Evolutionary conservation across 2,888 invertebrate species (phyloP), one percentile per base, ranked within the genome.

Genomic region (Drosophila seclusa): DNA sequence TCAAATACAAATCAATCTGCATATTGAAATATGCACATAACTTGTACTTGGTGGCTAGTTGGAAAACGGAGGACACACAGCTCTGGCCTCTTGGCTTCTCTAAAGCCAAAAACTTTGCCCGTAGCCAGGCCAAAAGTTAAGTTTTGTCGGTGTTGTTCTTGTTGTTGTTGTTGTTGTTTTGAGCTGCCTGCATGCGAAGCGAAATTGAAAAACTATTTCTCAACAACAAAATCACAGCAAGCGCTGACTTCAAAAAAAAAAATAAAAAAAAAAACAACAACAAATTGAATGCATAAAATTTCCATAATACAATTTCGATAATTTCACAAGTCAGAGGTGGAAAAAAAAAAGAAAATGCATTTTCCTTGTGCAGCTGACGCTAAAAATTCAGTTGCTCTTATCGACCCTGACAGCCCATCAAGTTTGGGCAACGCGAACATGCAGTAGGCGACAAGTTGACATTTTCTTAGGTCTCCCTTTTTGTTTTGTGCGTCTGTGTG

Each of bases 221-320:
- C 66, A 76, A 82, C 82, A 80, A 82, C 73, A 82, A 86, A 82
- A 86, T 82, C 80, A 83, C 77, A 64, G 79, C 76, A 76, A 64
- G 55, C 78, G 61, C 63, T 68, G 68, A 29, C 63, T 59, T 65
- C 70, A 68, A 82, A 81, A 76, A 68, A 55, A 1, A 40, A 11
- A 0, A 24, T 3, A 10, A 8, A 29, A 31, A 29, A 16, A 16
- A 74, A 75, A 76, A 80, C 71, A n/a, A 16, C 21, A 53, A 24
- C 11, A 27, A 55, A 55, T 29, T 67, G 66, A 74, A 86, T 89
- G 88, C 85, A 89, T 84, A 73, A 82, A 87, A 89, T 89, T 89
- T 87, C 83, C 88, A 86, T 86, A 86, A 89, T 78, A 80, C 72
- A 84, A 89, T 87, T 89, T 89, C 89, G 87, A 86, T 86, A 89